Conservation (phyloP, 2,888 invertebrate species). For the Phalera bucephala region DNA sequence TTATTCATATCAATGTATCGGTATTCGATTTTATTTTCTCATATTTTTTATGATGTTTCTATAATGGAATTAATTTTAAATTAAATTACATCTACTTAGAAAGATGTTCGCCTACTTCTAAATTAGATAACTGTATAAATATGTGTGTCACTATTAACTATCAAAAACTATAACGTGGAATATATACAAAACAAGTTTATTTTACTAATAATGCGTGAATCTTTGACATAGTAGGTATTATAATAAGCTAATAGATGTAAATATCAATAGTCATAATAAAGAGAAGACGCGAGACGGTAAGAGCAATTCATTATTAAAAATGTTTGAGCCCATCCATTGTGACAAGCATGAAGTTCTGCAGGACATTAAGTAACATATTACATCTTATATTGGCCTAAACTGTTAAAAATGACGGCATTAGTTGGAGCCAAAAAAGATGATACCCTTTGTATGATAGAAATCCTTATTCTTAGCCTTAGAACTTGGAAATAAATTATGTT, state of each 20-base stretch:
- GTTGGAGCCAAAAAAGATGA: conserved; percentile 24
- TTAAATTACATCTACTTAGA: conserved; percentile 14
- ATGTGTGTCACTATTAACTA: background rate
- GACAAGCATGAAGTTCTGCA: background rate
- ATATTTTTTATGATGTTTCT: conserved; percentile 18
- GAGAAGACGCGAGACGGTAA: background rate
- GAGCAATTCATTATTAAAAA: background rate
- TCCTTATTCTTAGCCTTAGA: too few species aligned
- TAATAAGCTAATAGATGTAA: too few species aligned
- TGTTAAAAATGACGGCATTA: conserved; percentile 7
- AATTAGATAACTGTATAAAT: conserved; percentile 1
- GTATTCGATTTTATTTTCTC: conserved; percentile 20
- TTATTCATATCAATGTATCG: conserved; percentile 4
- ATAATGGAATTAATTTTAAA: conserved; percentile 18
- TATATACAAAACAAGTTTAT: background rate
- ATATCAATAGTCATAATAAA: background rate
- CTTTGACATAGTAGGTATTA: too few species aligned
- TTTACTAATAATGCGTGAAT: too few species aligned
- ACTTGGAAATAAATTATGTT: too few species aligned
- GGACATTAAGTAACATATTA: background rate
- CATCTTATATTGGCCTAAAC: background rate
- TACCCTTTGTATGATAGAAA: conserved; percentile 34
- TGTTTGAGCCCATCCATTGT: background rate
- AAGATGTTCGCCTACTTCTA: conserved; percentile 3
- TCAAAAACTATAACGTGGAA: background rate